Base-by-base conservation (phyloP, 2,888 invertebrate species). In the Plagodis dolabraria region DNA sequence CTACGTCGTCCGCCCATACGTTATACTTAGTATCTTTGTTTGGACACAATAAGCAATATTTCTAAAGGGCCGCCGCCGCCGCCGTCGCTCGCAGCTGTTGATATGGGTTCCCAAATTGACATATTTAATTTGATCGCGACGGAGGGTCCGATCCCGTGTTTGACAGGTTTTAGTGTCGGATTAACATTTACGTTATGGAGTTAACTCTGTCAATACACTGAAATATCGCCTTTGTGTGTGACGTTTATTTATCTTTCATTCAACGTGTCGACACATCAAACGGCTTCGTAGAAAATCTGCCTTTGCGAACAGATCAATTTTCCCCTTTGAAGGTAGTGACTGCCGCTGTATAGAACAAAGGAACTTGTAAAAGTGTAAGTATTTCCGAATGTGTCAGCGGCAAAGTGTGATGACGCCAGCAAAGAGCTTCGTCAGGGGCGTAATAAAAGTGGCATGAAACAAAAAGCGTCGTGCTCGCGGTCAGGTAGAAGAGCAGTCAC, bases 31-130 rank as follows among this genome's bases (percentile, higher is more conserved):
- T 92, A 92, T 92, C 92, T 92, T 91, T 92, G 92, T 92, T 92
- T 92, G 92, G 92, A 92, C 92, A 92, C 92, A 92, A 92, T 92
- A 91, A 92, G 92, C 90, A 88, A 92, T 92, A 92, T 92, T 92
- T 92, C 90, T 89, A 91, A 90, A 89, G 90, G 89, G 87, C 83
- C 76, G 87, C 84, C 22, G 22, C 84, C 22, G 22, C 22, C 86
- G 75, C 86, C 89, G 89, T 88, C 91, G 86, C 85, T 85, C 85
- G 89, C 92, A 92, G 92, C 92, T 91, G 91, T 89, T 92, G 92
- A 92, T 92, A 92, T 89, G 92, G 92, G 92, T 92, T 84, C 87
- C 87, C 87, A 87, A 92, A 92, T 92, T 92, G 92, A 92, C 92
- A 92, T 92, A 92, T 92, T 92, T 92, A 92, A 92, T 92, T 92